These are phyloP conservation scores for Atethmia centrago DNA, from an alignment of 2,888 invertebrate genomes.

Conservation along the genomic window DNA sequence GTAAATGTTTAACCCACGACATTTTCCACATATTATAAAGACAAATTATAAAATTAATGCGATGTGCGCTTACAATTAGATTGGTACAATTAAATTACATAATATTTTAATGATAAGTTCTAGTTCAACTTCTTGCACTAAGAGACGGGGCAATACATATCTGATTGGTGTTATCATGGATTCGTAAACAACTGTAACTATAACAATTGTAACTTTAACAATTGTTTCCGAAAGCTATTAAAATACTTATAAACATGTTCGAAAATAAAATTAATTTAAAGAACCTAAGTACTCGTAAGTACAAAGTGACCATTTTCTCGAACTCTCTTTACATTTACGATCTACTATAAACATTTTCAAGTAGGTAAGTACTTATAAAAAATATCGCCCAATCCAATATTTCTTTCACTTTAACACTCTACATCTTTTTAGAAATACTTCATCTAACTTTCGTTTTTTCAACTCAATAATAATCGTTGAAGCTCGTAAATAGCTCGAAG, in stretches of 20 bases:
- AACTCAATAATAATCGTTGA: constrained; percentile 63
- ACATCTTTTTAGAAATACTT: not conserved
- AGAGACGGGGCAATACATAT: not conserved
- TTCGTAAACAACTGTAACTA: not conserved
- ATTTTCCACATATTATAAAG: too few species aligned
- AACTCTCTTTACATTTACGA: not conserved
- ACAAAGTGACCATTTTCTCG: not conserved
- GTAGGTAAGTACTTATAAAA: not conserved
- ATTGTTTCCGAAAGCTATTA: not conserved
- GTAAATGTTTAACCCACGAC: too few species aligned
- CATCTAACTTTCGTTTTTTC: constrained; percentile 45
- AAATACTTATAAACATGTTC: not conserved
- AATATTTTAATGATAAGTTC: too few species aligned
- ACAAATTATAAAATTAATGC: too few species aligned
- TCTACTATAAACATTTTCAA: not conserved
- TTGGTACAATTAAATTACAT: too few species aligned
- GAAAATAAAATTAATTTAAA: not conserved
- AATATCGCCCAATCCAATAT: not conserved
- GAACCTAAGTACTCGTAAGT: not conserved
- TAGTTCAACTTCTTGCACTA: not conserved
- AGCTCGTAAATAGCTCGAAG: constrained; percentile 64
- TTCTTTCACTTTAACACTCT: constrained; percentile 13
- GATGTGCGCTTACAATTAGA: too few species aligned
- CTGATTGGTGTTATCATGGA: not conserved
- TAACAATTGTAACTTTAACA: too few species aligned